phyloP scores from a whole-genome alignment of 2,888 invertebrate genomes.

The Blastobasis adustella region DNA sequence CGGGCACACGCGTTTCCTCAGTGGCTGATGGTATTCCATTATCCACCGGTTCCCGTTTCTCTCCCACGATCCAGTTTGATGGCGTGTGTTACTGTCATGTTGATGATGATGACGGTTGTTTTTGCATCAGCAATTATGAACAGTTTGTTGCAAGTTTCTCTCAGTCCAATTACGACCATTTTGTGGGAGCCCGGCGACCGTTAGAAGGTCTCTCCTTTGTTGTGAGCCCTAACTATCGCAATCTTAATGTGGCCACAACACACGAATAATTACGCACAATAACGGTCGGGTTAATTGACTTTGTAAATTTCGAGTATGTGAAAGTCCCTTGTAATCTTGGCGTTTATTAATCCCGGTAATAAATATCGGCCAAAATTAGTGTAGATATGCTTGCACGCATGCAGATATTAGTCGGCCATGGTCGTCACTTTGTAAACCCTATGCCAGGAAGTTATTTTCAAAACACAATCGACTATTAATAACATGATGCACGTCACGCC shows the following conservation, averaged over 20 bases:
- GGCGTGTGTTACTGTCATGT: constrained; percentile 61
- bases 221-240: constrained; percentile 52
- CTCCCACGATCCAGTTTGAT: constrained; percentile 69
- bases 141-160: constrained; percentile 64
- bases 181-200: constrained; percentile 52
- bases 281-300: constrained; percentile 38
- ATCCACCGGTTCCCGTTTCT: constrained; percentile 63
- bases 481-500: constrained; percentile 23
- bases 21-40: constrained; percentile 37
- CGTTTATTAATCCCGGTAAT: not conserved
- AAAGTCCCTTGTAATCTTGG: constrained; percentile 21
- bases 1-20: constrained; percentile 52
- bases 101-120: constrained; percentile 62
- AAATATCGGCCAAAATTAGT: not conserved
- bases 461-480: constrained; percentile 30
- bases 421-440: constrained; percentile 27
- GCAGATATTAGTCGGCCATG: constrained; percentile 21
- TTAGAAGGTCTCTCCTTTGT: constrained; percentile 55
- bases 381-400: not conserved
- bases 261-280: constrained; percentile 43
- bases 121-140: constrained; percentile 70
- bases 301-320: constrained; percentile 27
- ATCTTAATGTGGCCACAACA: constrained; percentile 36
- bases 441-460: constrained; percentile 36
- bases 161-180: constrained; percentile 60